These are phyloP conservation scores for Meandrusa payeni DNA, from an alignment of 2,888 invertebrate species.

Conservation along the genomic window DNA sequence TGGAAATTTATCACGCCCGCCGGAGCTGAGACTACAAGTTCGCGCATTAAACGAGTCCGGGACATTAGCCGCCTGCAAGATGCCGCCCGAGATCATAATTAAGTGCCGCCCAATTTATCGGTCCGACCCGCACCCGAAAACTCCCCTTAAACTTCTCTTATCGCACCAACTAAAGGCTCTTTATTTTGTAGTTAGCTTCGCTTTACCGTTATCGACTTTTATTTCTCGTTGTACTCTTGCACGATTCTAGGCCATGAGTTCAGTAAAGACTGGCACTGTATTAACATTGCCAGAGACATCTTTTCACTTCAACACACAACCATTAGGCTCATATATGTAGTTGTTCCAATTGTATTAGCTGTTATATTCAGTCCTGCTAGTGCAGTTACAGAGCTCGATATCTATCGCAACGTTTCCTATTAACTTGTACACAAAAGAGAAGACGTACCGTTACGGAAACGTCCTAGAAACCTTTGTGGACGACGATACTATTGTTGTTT, in stretches of 20 bases:
- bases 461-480: constrained; percentile 65
- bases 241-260: neutral
- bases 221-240: constrained; percentile 40
- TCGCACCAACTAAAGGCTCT: constrained; percentile 75
- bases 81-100: constrained; percentile 81
- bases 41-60: constrained; percentile 79
- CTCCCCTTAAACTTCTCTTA: constrained; percentile 78
- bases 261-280: constrained; percentile 29
- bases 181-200: constrained; percentile 75
- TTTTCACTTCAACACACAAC: neutral
- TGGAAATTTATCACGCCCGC: constrained; percentile 78
- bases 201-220: constrained; percentile 67
- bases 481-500: constrained; percentile 58
- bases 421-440: constrained; percentile 57
- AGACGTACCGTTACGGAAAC: constrained; percentile 63
- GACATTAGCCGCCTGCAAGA: constrained; percentile 79
- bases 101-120: constrained; percentile 81
- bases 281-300: constrained; percentile 28
- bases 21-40: constrained; percentile 76
- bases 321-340: neutral
- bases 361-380: neutral
- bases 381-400: constrained; percentile 24
- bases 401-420: constrained; percentile 40
- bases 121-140: constrained; percentile 73
- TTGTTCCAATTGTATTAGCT: constrained; percentile 1